phyloP scores from a whole-genome alignment of 64 coral and sea anemone genomes.

The Stichodactyla helianthus region DNA sequence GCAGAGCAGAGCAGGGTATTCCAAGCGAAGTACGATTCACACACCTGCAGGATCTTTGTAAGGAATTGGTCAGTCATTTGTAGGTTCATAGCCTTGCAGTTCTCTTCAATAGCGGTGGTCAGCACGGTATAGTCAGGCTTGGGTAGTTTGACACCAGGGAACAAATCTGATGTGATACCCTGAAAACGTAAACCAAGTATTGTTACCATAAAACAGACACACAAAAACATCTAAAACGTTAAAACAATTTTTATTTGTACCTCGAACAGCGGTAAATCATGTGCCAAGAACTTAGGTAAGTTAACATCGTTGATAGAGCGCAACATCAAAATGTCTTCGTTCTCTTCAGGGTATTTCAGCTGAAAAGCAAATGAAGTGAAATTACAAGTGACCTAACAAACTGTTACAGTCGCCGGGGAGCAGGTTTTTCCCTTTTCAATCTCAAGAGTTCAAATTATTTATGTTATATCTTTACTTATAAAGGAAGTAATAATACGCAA shows the following conservation, averaged over 20 bases:
- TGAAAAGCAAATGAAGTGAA: constrained; percentile 13
- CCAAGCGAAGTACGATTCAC: background rate
- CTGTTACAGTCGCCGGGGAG: too few species aligned
- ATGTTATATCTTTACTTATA: too few species aligned
- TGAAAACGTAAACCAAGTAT: constrained; percentile 12
- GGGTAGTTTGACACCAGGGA: constrained; percentile 85
- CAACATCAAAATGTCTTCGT: constrained; percentile 96
- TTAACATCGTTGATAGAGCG: constrained; percentile 99
- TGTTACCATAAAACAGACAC: background rate
- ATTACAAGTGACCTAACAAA: too few species aligned
- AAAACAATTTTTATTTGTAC: constrained; percentile 22
- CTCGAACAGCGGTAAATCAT: constrained; percentile 90
- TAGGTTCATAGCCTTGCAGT: constrained; percentile 95
- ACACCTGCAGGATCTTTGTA: constrained; percentile 90
- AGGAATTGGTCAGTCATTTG: constrained; percentile 92
- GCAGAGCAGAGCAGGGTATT: background rate
- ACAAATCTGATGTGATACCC: constrained; percentile 98
- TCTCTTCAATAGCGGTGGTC: constrained; percentile 74
- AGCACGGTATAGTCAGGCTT: constrained; percentile 93
- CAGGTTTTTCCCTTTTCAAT: too few species aligned
- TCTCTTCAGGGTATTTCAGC: constrained; percentile 96
- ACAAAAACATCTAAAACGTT: background rate
- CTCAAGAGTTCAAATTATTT: too few species aligned
- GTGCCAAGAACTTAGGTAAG: constrained; percentile 92
- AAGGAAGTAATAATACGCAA: background rate